Evolutionary conservation across 2,797 vertebrate genomes (phyloP).

Genomic region (Orestias chungarensis): DNA sequence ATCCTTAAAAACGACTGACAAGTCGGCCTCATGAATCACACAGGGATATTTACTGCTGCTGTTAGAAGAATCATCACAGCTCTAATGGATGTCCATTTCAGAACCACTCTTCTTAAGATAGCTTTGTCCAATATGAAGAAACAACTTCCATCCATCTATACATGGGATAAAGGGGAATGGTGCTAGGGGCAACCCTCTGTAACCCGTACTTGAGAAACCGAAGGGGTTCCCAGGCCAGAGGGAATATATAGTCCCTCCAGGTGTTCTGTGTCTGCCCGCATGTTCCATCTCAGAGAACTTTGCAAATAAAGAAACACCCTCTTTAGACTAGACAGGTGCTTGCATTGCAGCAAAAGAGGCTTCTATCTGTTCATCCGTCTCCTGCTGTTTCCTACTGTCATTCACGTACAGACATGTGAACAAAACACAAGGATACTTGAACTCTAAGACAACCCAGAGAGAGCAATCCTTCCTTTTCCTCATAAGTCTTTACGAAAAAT

Average conservation of each 20-base stretch:
- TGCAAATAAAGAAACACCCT: background rate
- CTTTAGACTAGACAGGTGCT: background rate
- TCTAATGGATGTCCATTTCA: background rate
- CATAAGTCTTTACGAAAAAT: no score
- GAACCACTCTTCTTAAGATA: background rate
- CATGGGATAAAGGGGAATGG: background rate
- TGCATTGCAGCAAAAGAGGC: background rate
- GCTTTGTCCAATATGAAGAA: background rate
- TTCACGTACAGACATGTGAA: no score
- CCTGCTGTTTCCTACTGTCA: background rate
- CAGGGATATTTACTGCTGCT: background rate
- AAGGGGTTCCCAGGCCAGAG: background rate
- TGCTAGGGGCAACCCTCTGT: background rate
- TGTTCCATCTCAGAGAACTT: background rate
- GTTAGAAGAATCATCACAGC: background rate
- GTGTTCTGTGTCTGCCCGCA: background rate
- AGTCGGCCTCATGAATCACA: background rate
- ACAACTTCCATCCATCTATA: background rate
- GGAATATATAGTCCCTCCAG: background rate
- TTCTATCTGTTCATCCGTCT: background rate
- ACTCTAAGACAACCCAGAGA: background rate
- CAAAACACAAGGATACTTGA: background rate
- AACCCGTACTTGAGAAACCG: background rate
- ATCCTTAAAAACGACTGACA: background rate
- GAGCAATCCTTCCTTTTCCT: background rate